Percentiles rank a stretch among this genome's conserved stretches.
Conservation (phyloP, 2,113 vertebrate genomes). For the Cyanistes caeruleus region DNA sequence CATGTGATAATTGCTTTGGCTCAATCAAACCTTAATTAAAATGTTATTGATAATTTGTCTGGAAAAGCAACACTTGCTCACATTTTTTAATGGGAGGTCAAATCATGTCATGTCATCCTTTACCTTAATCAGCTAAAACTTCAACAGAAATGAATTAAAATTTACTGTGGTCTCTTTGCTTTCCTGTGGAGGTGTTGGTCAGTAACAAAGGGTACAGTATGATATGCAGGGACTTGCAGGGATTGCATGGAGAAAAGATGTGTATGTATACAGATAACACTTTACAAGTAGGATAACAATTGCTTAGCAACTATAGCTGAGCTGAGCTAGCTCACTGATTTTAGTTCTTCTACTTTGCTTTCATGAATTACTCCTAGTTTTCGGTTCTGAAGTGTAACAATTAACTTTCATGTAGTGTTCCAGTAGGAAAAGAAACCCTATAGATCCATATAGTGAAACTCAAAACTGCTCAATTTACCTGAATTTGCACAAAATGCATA, state of each 20-base stretch:
- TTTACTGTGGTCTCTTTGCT: neutral
- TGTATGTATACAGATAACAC: neutral
- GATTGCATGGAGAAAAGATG: neutral
- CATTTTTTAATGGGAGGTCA: neutral
- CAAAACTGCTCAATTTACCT: neutral
- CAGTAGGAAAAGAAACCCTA: neutral
- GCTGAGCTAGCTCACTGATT: neutral
- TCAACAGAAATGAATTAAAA: neutral
- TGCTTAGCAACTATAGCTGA: neutral
- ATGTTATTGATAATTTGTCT: constrained; percentile 45
- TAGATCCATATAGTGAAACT: neutral
- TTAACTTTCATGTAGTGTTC: neutral
- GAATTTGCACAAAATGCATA: rapidly evolving
- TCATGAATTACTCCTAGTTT: neutral
- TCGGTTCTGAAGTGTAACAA: neutral
- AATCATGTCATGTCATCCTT: neutral
- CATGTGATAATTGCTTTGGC: constrained; percentile 30
- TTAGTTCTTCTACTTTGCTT: neutral
- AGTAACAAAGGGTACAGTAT: neutral
- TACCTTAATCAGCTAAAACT: neutral
- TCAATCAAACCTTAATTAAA: constrained; percentile 42
- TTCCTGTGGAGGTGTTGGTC: neutral
- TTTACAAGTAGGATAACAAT: neutral
- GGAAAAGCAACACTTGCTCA: neutral
- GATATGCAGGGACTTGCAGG: neutral